Evolutionary conservation across 2,797 vertebrate genomes (phyloP).

Genomic region (Macropodus opercularis): DNA sequence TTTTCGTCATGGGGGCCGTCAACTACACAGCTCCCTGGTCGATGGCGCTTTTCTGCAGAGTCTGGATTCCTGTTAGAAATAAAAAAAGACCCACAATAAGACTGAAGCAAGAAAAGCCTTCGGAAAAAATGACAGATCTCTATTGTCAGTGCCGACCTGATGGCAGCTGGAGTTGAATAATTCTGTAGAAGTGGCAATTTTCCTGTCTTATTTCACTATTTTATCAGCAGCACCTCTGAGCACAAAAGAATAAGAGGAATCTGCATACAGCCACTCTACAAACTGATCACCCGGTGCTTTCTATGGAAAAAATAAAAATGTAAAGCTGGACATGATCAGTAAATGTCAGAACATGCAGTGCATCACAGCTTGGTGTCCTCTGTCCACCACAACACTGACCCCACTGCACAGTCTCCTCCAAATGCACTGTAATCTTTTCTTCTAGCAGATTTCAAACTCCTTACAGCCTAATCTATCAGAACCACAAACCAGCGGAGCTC

Average conservation of each 20-base stretch:
- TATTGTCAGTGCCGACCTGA: not conserved
- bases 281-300: too few relatives aligned
- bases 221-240: not conserved
- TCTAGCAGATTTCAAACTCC: not conserved
- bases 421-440: too few relatives aligned
- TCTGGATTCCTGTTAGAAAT: slow-evolving; percentile 81
- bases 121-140: not conserved
- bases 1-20: slow-evolving; percentile 72
- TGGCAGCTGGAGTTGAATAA: not conserved
- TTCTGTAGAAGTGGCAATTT: not conserved
- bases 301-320: too few relatives aligned
- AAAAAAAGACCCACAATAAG: slow-evolving; percentile 7
- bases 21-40: slow-evolving; percentile 82
- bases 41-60: slow-evolving; percentile 81
- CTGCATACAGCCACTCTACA: not conserved
- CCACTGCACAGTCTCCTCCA: too few relatives aligned
- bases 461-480: not conserved
- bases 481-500: not conserved
- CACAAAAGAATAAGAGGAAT: too few relatives aligned
- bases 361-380: too few relatives aligned
- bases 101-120: not conserved
- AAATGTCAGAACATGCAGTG: too few relatives aligned
- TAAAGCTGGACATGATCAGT: too few relatives aligned
- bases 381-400: too few relatives aligned
- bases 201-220: not conserved